phyloP scores from a whole-genome alignment of 2,797 vertebrate species.

The Ambastaia sidthimunki region DNA sequence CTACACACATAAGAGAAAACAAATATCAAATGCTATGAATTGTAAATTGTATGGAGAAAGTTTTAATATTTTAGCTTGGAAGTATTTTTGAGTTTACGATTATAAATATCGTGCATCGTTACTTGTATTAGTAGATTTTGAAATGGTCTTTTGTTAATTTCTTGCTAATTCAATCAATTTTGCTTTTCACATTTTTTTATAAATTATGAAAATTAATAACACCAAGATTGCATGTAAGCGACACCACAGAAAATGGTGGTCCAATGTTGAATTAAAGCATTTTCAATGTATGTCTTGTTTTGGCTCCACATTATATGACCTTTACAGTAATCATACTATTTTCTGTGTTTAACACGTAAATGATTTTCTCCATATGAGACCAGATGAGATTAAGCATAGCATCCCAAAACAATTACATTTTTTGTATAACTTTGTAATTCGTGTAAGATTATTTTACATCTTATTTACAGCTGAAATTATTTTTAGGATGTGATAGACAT shows the following conservation, averaged over 20 bases:
- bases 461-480: neutral
- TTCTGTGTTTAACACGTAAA: neutral
- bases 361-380: neutral
- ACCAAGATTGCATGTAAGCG: neutral
- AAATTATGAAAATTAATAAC: neutral
- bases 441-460: neutral
- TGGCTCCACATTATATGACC: neutral
- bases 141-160: neutral
- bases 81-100: neutral
- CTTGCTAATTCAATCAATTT: neutral
- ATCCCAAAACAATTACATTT: neutral
- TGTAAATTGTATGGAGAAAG: neutral
- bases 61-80: neutral
- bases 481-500: neutral
- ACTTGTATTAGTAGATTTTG: neutral
- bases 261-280: neutral
- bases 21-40: neutral
- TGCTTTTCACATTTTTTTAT: neutral
- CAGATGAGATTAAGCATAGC: neutral
- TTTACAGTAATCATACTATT: neutral
- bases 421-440: neutral
- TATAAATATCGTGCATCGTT: neutral
- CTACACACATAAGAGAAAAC: neutral
- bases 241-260: neutral
- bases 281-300: neutral